A percentile compares a stretch with the other conserved stretches of the same genome.
phyloP scores from a whole-genome alignment of 2,888 invertebrate species.

The Heliconius aoede region DNA sequence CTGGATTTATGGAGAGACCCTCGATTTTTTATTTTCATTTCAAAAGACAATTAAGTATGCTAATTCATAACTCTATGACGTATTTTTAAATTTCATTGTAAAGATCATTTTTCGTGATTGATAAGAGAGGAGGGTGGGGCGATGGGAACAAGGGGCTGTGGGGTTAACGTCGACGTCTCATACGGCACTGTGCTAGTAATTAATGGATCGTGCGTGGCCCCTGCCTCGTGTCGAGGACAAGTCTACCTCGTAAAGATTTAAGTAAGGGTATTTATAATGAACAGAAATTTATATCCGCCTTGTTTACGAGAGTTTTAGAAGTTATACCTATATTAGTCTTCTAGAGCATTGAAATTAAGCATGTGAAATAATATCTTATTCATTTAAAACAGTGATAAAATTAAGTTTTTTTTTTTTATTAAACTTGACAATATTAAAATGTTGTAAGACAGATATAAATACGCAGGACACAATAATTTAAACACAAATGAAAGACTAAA shows the following conservation, averaged over 20 bases:
- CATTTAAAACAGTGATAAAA: background rate
- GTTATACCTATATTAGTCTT: conserved; percentile 12
- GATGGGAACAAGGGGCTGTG: conserved; percentile 41
- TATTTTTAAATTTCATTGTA: conserved; percentile 64
- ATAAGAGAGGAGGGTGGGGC: conserved; percentile 47
- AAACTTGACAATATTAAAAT: background rate
- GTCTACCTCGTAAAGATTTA: conserved; percentile 56
- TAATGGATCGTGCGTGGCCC: conserved; percentile 65
- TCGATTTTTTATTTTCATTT: conserved; percentile 73
- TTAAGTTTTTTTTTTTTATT: background rate
- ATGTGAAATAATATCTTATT: background rate
- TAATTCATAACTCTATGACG: conserved; percentile 78
- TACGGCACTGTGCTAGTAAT: conserved; percentile 59
- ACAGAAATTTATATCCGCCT: conserved; percentile 23
- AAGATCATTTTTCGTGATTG: conserved; percentile 66
- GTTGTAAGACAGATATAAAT: background rate
- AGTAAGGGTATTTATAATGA: conserved; percentile 34
- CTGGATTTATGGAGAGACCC: conserved; percentile 63
- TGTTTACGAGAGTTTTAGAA: conserved; percentile 15
- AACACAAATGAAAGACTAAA: conserved; percentile 22
- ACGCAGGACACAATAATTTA: background rate
- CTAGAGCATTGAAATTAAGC: conserved; percentile 1
- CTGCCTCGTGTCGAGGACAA: conserved; percentile 59
- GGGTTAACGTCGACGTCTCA: conserved; percentile 59
- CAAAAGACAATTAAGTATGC: conserved; percentile 79